A percentile compares a stretch with the other conserved stretches of the same genome.
These are phyloP conservation scores for Thymelicus sylvestris DNA, from an alignment of 2,888 invertebrate genomes.

Conservation along the genomic window DNA sequence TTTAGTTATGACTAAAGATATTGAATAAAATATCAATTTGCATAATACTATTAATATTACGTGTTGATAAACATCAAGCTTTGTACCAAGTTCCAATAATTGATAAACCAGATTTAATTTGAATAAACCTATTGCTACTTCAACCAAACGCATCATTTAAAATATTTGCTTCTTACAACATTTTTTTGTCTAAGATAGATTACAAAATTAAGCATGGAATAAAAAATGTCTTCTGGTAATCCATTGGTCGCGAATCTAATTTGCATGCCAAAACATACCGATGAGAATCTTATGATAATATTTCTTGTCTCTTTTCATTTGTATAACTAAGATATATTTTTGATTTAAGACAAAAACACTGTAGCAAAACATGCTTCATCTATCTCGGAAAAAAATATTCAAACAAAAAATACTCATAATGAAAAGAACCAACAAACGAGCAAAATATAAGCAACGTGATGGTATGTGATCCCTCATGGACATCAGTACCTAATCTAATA, in stretches of 20 bases:
- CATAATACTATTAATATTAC: conserved; percentile 16
- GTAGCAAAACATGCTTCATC: conserved; percentile 2
- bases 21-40: conserved; percentile 25
- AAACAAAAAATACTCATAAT: too few species aligned
- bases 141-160: conserved; percentile 14
- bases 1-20: conserved; percentile 13
- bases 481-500: too few species aligned
- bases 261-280: conserved; percentile 30
- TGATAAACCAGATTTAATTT: conserved; percentile 27
- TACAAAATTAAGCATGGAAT: conserved; percentile 10
- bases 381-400: not conserved
- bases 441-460: too few species aligned
- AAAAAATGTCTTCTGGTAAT: conserved; percentile 35
- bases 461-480: too few species aligned
- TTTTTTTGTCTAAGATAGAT: conserved; percentile 22
- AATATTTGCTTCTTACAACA: conserved; percentile 15
- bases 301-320: conserved; percentile 18
- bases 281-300: conserved; percentile 23
- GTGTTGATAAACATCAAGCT: conserved; percentile 22
- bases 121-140: conserved; percentile 31
- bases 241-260: conserved; percentile 25
- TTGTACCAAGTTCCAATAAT: conserved; percentile 13
- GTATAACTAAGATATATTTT: conserved; percentile 17
- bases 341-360: conserved; percentile 4
- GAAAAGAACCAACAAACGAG: too few species aligned